phyloP scores from a whole-genome alignment of 2,888 invertebrate species.

The Orthosia gothica region DNA sequence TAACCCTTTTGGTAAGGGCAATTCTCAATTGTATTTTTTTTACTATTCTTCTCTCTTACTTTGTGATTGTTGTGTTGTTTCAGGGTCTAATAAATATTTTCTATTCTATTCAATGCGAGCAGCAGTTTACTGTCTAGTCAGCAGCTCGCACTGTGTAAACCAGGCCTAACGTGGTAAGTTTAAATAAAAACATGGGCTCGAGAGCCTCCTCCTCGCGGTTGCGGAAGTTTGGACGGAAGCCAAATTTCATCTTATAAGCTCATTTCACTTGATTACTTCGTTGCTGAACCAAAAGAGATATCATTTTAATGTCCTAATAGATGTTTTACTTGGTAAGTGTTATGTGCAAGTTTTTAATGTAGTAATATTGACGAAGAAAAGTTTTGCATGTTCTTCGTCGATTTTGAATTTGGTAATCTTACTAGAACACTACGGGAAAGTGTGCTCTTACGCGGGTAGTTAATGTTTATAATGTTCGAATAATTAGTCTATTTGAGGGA shows the following conservation, averaged over 20 bases:
- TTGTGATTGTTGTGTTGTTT: no score
- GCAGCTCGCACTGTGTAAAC: no score
- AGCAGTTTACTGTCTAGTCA: no score
- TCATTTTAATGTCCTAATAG: constrained; percentile 78
- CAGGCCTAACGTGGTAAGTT: constrained; percentile 32
- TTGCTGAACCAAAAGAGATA: constrained; percentile 79
- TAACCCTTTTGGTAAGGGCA: no score
- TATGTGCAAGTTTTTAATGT: constrained; percentile 41
- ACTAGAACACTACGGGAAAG: no score
- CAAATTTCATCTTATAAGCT: constrained; percentile 75
- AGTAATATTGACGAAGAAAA: constrained; percentile 41
- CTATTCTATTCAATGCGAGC: no score
- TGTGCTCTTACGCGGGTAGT: no score
- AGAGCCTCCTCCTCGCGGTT: constrained; percentile 48
- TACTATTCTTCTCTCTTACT: no score
- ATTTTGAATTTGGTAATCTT: neutral
- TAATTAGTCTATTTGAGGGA: no score
- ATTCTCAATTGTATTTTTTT: no score
- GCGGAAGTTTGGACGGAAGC: constrained; percentile 71
- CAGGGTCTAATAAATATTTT: no score
- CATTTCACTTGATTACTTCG: constrained; percentile 79
- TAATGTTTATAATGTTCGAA: no score
- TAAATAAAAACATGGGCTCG: constrained; percentile 70
- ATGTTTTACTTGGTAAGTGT: constrained; percentile 69
- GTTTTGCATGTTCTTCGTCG: neutral